These are phyloP conservation scores for Solea senegalensis DNA, from an alignment of 2,113 vertebrate species.

Conservation along the genomic window DNA sequence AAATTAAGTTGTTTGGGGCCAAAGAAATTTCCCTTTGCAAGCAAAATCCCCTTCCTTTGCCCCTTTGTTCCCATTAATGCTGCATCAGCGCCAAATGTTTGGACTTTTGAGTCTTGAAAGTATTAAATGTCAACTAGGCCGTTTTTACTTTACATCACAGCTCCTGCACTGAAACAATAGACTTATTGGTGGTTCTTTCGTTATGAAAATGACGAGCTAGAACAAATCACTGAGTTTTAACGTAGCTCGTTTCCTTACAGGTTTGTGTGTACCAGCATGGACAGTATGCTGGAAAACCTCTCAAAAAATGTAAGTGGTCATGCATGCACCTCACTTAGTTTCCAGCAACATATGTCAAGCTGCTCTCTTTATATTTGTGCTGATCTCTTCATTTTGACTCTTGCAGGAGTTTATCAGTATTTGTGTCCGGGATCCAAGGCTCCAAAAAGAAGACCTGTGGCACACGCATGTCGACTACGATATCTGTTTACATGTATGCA, in stretches of 20 bases:
- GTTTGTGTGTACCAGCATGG: conserved; percentile 63
- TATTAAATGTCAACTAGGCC: not conserved
- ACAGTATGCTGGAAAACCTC: conserved; percentile 52
- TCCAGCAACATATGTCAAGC: not conserved
- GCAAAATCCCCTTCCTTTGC: conserved; percentile 17
- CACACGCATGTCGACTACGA: conserved; percentile 91
- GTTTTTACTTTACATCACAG: no score
- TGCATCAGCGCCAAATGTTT: conserved; percentile 18
- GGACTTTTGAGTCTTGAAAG: conserved; percentile 5
- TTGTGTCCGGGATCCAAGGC: conserved; percentile 87
- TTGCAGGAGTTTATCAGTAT: conserved; percentile 91
- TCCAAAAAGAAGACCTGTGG: conserved; percentile 89
- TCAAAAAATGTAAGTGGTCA: conserved; percentile 65
- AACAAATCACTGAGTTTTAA: not conserved
- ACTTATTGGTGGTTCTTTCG: no score
- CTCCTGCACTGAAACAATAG: no score
- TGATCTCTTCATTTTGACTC: conserved; percentile 1
- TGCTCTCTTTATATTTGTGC: not conserved
- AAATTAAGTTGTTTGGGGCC: conserved; percentile 7
- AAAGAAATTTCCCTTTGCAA: not conserved
- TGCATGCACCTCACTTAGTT: not conserved
- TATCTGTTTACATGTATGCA: conserved; percentile 92
- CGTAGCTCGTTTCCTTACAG: conserved; percentile 22
- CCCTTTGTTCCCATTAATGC: conserved; percentile 21
- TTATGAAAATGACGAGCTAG: not conserved